These are phyloP conservation scores for Macaca fascicularis DNA, from an alignment of 2,113 vertebrate species.

Conservation along the genomic window T2T-MFA8v1.1 NC_088377.1:145139501-145140000, in stretches of 20 bases:
- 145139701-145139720: background rate
- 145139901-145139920: background rate
- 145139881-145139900: background rate
- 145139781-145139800: background rate
- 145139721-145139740: background rate
- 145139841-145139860: background rate
- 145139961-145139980: background rate
- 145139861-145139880: background rate
- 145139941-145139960: background rate
- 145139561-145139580: background rate
- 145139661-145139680: background rate
- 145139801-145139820: background rate
- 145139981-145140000: background rate
- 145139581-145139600: background rate
- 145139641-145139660: background rate
- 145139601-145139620: background rate
- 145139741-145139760: background rate
- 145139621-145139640: background rate
- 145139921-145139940: background rate
- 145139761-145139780: background rate
- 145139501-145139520: background rate
- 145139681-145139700: background rate
- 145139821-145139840: background rate
- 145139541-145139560: background rate
- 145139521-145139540: background rate